A percentile compares a stretch with the other conserved stretches of the same genome.
Conservation (phyloP, 2,888 invertebrate genomes). For the Hirtodrosophila duncani region DNA sequence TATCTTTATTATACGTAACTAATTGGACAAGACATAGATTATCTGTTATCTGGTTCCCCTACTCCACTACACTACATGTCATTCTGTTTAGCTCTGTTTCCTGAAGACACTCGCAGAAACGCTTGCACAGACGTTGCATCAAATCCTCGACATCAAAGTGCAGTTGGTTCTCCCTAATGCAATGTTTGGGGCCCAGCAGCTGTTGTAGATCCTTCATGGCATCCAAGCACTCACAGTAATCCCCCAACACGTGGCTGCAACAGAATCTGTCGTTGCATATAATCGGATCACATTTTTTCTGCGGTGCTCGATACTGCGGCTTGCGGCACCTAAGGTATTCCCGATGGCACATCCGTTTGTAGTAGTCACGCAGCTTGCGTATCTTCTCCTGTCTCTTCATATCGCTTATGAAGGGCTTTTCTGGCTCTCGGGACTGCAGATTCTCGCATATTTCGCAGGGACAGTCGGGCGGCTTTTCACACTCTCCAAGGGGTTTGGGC, state of each 20-base stretch:
- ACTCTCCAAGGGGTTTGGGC: too few species aligned
- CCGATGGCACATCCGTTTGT: conserved; percentile 12
- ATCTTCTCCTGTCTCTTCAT: conserved; percentile 23
- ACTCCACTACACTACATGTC: too few species aligned
- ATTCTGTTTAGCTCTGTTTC: not conserved
- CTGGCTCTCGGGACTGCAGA: conserved; percentile 12
- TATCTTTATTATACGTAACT: not conserved
- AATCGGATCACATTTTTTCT: conserved; percentile 24
- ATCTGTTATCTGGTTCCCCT: not conserved
- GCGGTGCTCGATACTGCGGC: conserved; percentile 9
- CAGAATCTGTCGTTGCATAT: conserved; percentile 24
- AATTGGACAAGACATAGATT: not conserved
- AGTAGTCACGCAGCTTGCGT: conserved; percentile 22
- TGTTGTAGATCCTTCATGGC: conserved; percentile 43
- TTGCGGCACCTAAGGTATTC: conserved; percentile 9
- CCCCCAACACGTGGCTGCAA: conserved; percentile 12
- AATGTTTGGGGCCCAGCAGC: conserved; percentile 22
- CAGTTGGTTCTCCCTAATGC: conserved; percentile 21
- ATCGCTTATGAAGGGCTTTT: conserved; percentile 24
- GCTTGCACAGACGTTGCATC: conserved; percentile 29
- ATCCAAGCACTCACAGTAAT: conserved; percentile 40
- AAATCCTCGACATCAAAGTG: conserved; percentile 36
- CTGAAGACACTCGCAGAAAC: conserved; percentile 35
- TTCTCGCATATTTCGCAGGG: conserved; percentile 28
- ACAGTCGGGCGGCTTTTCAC: too few species aligned